Evolutionary conservation across 2,113 vertebrate genomes (phyloP).

Genomic region (Ciconia stormi): DNA sequence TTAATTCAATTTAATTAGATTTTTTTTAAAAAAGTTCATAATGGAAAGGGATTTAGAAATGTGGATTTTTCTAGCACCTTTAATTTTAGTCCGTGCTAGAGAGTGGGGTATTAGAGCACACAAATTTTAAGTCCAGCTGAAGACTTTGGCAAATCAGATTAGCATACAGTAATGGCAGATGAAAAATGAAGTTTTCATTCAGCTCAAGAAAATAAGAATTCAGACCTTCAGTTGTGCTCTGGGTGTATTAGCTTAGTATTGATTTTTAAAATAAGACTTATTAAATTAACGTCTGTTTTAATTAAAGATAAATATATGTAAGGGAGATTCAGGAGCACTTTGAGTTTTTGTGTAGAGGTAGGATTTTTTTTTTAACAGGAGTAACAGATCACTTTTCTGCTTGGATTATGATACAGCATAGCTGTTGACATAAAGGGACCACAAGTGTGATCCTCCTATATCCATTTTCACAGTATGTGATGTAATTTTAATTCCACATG

Average conservation of each 20-base stretch:
- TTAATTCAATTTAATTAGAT: background rate
- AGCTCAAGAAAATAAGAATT: background rate
- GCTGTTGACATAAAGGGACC: background rate
- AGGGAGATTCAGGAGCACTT: background rate
- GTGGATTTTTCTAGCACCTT: background rate
- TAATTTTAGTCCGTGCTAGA: background rate
- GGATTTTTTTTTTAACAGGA: background rate
- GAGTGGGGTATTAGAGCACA: background rate
- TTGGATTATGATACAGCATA: background rate
- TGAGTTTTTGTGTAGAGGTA: background rate
- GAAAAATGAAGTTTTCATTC: background rate
- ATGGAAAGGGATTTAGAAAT: background rate
- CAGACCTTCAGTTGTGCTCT: background rate
- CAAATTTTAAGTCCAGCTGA: background rate
- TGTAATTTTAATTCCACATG: background rate
- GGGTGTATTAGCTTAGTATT: background rate
- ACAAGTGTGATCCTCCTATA: background rate
- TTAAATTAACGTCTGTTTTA: background rate
- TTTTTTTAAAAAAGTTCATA: background rate
- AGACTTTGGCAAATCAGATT: background rate
- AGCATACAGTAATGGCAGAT: background rate
- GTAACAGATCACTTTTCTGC: background rate
- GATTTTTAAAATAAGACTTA: background rate
- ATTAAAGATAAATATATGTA: background rate
- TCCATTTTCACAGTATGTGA: background rate